Evolutionary conservation across 1,140 invertebrate species (phyloP), one percentile per base, ranked within the genome.

Genomic region (Bombus haemorrhoidalis): DNA sequence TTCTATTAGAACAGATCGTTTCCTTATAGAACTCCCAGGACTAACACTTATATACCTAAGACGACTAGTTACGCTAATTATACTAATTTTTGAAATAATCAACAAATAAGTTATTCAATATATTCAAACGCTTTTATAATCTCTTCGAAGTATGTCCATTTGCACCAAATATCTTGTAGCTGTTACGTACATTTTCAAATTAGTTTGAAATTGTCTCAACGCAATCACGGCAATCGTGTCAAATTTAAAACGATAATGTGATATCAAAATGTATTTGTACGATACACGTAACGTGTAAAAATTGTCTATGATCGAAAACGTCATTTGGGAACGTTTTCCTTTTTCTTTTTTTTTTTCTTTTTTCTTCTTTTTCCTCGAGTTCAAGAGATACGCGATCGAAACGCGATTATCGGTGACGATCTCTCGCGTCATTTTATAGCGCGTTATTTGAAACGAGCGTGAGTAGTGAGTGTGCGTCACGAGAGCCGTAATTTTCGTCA

Each of bases 401-500:
- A 37, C 57, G 32, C 32, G 57, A n/a, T 37, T 37, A 86, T 82
- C 39, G 5, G 9, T 22, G 28, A 62, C 22, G 66, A 41, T 41
- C 59, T 81, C 53, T 68, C n/a, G 12, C 41, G 32, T 18, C 32
- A 18, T 37, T 68, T 37, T 37, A 34, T 68, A 32, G 32, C 9
- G 18, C 66, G 32, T 22, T 37, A 25, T 68, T 68, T 9, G n/a
- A 66, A 32, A 18, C 2, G 13, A 66, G 32, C n/a, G 13, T 53
- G 18, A 53, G 47, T 18, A 53, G 39, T 6, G n/a, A 34, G 37
- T 3, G 18, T 25, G 25, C 34, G 37, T 68, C 25, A 34, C 32
- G 64, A 59, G 32, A 64, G 82, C 39, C 79, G 57, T 80, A 66
- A 77, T 82, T 68, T 77, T 72, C 74, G 75, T 91, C 94, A 91